Percentiles rank a stretch among this genome's conserved stretches.
Conservation (phyloP, 2,113 vertebrate genomes). For the Marmota monax region DNA sequence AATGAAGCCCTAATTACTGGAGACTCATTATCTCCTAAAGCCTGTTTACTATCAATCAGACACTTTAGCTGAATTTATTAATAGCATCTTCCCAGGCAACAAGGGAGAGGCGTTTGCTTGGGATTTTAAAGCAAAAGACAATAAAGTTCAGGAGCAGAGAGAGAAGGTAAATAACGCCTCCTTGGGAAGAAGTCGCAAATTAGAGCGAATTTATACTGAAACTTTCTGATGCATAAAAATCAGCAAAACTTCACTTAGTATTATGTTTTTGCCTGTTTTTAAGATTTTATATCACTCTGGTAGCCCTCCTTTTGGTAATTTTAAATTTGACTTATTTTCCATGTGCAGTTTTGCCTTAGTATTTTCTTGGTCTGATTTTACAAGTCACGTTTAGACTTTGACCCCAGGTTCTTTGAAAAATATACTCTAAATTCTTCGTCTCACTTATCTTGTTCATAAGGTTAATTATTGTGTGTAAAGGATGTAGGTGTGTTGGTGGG, state of each 20-base stretch:
- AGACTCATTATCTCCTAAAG: slow-evolving; percentile 53
- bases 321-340: background rate
- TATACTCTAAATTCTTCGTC: background rate
- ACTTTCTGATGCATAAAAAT: background rate
- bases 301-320: background rate
- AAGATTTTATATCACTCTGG: background rate
- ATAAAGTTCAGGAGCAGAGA: background rate
- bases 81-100: background rate
- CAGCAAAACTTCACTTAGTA: background rate
- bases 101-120: background rate
- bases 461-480: background rate
- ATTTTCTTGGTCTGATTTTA: background rate
- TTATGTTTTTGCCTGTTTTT: background rate
- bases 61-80: slow-evolving; percentile 40
- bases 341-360: background rate
- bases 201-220: background rate
- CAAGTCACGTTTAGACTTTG: background rate
- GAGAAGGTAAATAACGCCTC: background rate
- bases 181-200: background rate
- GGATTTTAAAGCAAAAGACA: background rate
- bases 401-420: background rate
- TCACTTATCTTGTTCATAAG: background rate
- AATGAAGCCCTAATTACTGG: background rate
- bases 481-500: background rate
- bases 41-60: slow-evolving; percentile 57